phyloP scores from a whole-genome alignment of 1,140 invertebrate species.

The Monochamus saltuarius region DNA sequence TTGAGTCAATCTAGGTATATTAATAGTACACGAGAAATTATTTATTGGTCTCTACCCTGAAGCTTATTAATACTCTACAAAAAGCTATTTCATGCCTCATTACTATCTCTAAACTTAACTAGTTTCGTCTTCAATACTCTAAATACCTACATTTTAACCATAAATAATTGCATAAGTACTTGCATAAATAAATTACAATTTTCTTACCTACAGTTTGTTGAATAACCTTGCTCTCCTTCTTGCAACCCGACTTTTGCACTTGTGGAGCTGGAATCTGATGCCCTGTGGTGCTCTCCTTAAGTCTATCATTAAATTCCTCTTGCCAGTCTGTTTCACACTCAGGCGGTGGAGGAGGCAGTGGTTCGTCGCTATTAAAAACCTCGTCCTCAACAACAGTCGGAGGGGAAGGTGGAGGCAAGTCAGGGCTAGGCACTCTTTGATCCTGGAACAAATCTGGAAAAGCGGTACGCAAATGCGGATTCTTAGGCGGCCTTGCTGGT shows the following conservation, averaged over 20 bases:
- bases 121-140: too few relatives aligned
- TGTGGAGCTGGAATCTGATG: conserved; percentile 45
- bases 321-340: conserved; percentile 53
- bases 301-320: conserved; percentile 34
- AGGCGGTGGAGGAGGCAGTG: conserved; percentile 71
- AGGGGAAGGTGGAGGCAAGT: conserved; percentile 70
- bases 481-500: conserved; percentile 70
- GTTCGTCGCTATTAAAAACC: conserved; percentile 66
- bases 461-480: conserved; percentile 65
- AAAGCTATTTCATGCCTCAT: too few relatives aligned
- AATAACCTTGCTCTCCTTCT: conserved; percentile 29
- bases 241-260: conserved; percentile 34
- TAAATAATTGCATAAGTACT: too few relatives aligned
- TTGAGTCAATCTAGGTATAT: too few relatives aligned
- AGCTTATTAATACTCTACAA: too few relatives aligned
- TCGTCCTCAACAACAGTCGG: conserved; percentile 62
- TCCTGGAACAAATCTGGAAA: conserved; percentile 53
- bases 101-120: too few relatives aligned
- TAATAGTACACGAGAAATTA: too few relatives aligned
- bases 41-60: too few relatives aligned
- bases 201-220: conserved; percentile 40
- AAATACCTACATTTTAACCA: too few relatives aligned
- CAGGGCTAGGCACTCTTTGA: conserved; percentile 66
- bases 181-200: too few relatives aligned
- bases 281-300: conserved; percentile 33